Evolutionary conservation across 2,113 vertebrate genomes (phyloP).

Genomic region (Illadopsis cleaveri): DNA sequence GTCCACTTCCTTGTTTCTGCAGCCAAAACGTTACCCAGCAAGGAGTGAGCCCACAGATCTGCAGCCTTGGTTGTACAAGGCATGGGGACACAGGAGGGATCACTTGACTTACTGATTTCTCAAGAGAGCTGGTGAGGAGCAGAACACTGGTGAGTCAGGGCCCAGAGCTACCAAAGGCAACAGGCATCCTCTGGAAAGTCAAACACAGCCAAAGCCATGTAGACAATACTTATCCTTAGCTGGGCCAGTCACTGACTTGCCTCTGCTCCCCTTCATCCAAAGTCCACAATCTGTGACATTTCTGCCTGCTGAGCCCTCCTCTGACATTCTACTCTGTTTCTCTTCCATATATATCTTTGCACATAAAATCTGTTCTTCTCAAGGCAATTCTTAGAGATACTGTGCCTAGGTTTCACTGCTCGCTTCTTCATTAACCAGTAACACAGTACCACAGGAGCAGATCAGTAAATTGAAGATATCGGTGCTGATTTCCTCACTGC

Average conservation of each 20-base stretch:
- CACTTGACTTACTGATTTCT: neutral
- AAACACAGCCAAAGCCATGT: neutral
- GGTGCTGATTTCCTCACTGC: neutral
- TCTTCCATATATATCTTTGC: neutral
- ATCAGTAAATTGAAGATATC: neutral
- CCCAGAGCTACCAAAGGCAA: neutral
- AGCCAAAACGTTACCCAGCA: fast-evolving
- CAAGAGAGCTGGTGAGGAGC: fast-evolving
- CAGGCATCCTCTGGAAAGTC: neutral
- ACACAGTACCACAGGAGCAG: neutral
- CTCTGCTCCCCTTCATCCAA: neutral
- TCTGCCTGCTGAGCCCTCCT: neutral
- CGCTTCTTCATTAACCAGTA: neutral
- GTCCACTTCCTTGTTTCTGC: neutral
- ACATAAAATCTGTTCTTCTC: neutral
- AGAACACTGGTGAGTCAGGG: neutral
- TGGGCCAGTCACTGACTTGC: neutral
- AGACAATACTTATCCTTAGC: neutral
- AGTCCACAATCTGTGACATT: fast-evolving
- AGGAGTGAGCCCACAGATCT: neutral
- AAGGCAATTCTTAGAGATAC: neutral
- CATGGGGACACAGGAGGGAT: fast-evolving
- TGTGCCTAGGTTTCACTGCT: neutral
- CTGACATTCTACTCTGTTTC: neutral
- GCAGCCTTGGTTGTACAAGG: neutral